Percentiles rank a stretch among this genome's conserved stretches.
Evolutionary conservation across 2,113 vertebrate species (phyloP).

Genomic region (Camarhynchus parvulus): DNA sequence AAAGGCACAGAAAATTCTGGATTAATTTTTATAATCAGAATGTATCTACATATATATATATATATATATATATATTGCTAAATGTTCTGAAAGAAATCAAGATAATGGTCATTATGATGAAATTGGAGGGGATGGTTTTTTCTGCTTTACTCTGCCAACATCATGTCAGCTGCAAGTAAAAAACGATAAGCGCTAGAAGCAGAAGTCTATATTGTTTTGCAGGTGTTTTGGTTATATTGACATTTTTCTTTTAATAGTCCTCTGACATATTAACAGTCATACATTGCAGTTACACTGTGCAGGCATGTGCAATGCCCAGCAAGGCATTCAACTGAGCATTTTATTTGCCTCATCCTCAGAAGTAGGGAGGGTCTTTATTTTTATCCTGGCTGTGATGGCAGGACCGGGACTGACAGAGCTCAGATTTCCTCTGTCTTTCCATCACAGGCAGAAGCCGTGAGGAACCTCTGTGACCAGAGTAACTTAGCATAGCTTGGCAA

Average conservation of each 20-base stretch:
- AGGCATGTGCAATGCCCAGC: background rate
- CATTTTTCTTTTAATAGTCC: background rate
- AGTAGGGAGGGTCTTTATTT: background rate
- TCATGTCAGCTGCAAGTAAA: background rate
- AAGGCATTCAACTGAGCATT: background rate
- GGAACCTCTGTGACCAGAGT: background rate
- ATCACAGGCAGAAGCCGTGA: background rate
- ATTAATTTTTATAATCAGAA: background rate
- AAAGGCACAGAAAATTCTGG: background rate
- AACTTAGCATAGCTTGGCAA: conserved; percentile 38
- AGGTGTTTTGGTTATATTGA: background rate
- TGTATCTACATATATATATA: background rate
- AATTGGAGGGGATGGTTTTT: background rate
- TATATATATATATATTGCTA: background rate
- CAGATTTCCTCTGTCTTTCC: background rate
- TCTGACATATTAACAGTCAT: background rate
- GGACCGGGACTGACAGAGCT: background rate
- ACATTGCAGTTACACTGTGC: background rate
- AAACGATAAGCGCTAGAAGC: fast-evolving
- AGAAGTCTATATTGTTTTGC: background rate
- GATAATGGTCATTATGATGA: background rate
- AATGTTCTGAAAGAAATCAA: background rate
- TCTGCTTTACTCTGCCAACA: background rate
- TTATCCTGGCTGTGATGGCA: background rate
- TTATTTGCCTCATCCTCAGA: background rate